A percentile compares a stretch with the other conserved stretches of the same genome.
These are phyloP conservation scores for Oryzias woworae DNA, from an alignment of 2,113 vertebrate species.

Conservation along the genomic window DNA sequence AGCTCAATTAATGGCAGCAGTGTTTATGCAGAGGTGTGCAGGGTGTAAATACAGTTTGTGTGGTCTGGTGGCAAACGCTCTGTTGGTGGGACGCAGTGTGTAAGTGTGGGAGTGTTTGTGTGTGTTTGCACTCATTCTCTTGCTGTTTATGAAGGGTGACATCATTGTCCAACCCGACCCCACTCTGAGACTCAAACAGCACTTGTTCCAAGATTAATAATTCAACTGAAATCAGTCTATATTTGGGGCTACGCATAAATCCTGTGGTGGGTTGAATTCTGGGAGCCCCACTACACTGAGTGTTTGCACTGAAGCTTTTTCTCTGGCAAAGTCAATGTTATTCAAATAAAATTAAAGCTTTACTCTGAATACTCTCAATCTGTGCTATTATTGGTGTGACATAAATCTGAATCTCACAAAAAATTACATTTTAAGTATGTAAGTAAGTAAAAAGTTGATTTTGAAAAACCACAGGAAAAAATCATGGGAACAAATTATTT, in stretches of 20 bases:
- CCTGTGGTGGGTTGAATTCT: too few species aligned
- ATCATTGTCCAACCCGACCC: slow-evolving; percentile 23
- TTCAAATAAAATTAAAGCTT: too few species aligned
- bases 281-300: too few species aligned
- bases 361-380: not conserved
- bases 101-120: slow-evolving; percentile 30
- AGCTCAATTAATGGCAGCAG: slow-evolving; percentile 66
- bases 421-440: not conserved
- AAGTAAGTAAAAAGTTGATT: slow-evolving; percentile 1
- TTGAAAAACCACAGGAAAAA: slow-evolving; percentile 6
- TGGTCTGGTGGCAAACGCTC: slow-evolving; percentile 65
- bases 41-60: slow-evolving; percentile 79
- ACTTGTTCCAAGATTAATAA: not conserved
- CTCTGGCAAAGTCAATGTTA: not conserved
- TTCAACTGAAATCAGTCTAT: too few species aligned
- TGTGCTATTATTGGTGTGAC: too few species aligned
- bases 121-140: slow-evolving; percentile 25
- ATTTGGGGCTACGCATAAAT: too few species aligned
- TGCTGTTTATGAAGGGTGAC: slow-evolving; percentile 47
- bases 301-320: not conserved
- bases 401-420: too few species aligned
- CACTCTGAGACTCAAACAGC: not conserved
- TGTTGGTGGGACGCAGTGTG: slow-evolving; percentile 44
- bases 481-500: slow-evolving; percentile 9
- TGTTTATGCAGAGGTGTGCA: slow-evolving; percentile 66